Evolutionary conservation across 2,888 invertebrate genomes (phyloP), one percentile per base, ranked within the genome.

Genomic region (Dynastes hyllus): DNA sequence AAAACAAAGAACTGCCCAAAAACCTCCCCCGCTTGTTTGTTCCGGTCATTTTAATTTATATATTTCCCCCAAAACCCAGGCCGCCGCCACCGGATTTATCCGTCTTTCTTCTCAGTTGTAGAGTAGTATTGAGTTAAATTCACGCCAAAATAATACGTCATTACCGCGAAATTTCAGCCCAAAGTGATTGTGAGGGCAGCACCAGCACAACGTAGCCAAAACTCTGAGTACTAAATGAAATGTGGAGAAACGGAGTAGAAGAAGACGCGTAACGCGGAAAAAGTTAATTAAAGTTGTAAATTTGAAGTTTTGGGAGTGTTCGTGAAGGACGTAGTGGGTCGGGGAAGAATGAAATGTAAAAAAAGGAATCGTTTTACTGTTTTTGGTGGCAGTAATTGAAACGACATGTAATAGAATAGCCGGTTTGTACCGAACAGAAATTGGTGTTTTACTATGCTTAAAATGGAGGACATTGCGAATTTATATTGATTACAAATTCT

Each of bases 241-340:
- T 27, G 22, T 58, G 27, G 16, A 22, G n/a, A 22, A 22, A 2
- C 55, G 8, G 55, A 16, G 22, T 9, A 16, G n/a, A 58, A 22
- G 22, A 8, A 22, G 22, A 58, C 55, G 55, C 55, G 22, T 16
- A 16, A 58, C 55, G 9, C 16, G 55, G 22, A 58, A 58, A 55
- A 58, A 58, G 55, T 58, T 58, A 58, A 58, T 58, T 58, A 58
- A 58, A 58, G 55, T 58, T 58, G 55, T 58, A 58, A 58, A 58
- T 58, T 58, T 58, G 22, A 58, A 58, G 22, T 58, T 58, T 58
- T 58, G n/a, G 55, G 45, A 16, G 55, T 58, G 55, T 58, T 58
- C 55, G 55, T 58, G 55, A 58, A 22, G 55, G 55, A 22, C 55
- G 16, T n/a, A 45, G 45, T 8, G 45, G 45, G 45, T 11, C 45